Evolutionary conservation across 2,113 vertebrate genomes (phyloP), one percentile per base, ranked within the genome.

Genomic region (Heliornis fulica): DNA sequence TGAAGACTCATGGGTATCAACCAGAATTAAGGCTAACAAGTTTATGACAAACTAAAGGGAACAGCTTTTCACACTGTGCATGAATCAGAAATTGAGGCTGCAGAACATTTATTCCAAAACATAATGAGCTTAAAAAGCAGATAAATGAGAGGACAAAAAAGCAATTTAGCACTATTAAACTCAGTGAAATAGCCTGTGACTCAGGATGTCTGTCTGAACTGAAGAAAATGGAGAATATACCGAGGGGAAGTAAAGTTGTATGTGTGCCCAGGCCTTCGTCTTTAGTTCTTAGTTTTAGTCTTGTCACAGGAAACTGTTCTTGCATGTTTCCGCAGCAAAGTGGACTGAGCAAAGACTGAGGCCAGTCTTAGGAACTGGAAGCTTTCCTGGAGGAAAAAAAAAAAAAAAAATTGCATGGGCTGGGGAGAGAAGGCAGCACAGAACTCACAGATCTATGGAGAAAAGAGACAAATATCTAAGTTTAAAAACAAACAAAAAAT

Each of bases 101-200:
- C 21, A 34, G 76, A 88, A 64, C 31, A 51, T 3, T 31, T 28
- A 72, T 85, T 70, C 63, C 79, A 83, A 86, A 86, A 71, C 28
- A 57, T 76, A 91, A 91, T 59, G 76, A 93, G 77, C 83, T 77
- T 89, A 66, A 92, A 95, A 86, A 74, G 76, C 83, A 94, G 83
- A 77, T 86, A 46, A 94, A 89, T 43, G 84, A 87, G 60, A 17
- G 81, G 50, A 54, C 89, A 68, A 83, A 89, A 94, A 89, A 74
- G 5, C 46, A 53, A 91, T 91, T 83, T 93, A 91, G 77, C 14
- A 29, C 60, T 78, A 38, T 84, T 87, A 84, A 89, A 77, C 10
- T 74, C 65, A 74, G 40, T 0, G 0, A 78, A 91, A 75, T 81
- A 91, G 46, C 69, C 69, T 70, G 45, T 94, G 87, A 89, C 41